phyloP scores from a whole-genome alignment of 2,888 invertebrate genomes.

The Metellina segmentata region DNA sequence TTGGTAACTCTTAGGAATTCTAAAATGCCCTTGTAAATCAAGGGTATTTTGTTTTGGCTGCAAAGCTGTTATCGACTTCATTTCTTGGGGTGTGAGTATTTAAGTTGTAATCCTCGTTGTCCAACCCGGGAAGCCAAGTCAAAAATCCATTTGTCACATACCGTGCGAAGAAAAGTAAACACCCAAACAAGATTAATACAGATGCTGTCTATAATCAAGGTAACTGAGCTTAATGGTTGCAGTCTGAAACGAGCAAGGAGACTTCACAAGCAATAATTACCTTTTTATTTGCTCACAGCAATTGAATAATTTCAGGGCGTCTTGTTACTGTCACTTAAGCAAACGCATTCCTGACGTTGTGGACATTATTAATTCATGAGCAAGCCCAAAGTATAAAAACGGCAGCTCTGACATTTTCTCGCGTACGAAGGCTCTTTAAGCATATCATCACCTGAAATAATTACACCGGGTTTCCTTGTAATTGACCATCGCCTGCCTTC shows the following conservation, averaged over 20 bases:
- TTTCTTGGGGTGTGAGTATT: background rate
- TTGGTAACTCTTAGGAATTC: no score
- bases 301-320: constrained; percentile 20
- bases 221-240: background rate
- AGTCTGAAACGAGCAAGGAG: background rate
- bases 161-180: background rate
- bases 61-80: no score
- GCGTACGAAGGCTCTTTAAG: constrained; percentile 1
- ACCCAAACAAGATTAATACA: background rate
- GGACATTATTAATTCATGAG: constrained; percentile 53
- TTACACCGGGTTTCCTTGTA: constrained; percentile 46
- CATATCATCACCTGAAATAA: constrained; percentile 56
- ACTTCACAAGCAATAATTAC: constrained; percentile 36
- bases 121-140: background rate
- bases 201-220: background rate
- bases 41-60: no score
- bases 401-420: constrained; percentile 42
- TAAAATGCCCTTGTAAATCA: no score
- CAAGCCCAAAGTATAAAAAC: constrained; percentile 25
- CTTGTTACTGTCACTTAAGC: constrained; percentile 7
- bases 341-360: constrained; percentile 3
- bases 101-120: background rate
- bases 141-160: background rate
- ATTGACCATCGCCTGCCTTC: constrained; percentile 14
- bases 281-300: constrained; percentile 38